Base-by-base conservation (phyloP, 37 sponge, comb jelly and placozoan genomes). In the Aplysina aerophoba region DNA sequence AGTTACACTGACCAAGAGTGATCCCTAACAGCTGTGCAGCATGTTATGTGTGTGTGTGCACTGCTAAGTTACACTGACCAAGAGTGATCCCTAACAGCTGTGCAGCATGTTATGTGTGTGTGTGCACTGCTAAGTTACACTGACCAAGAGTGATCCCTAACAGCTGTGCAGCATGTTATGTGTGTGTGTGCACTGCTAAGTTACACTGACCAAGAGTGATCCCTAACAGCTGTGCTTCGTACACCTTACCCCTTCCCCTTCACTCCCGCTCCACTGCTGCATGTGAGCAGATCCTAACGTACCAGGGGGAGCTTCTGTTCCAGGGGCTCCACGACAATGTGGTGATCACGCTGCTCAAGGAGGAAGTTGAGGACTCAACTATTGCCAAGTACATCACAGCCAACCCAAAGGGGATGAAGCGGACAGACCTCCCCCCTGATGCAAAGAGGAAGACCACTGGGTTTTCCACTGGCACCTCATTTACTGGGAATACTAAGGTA, bases 241-340 rank as follows among this genome's bases (percentile, higher is more conserved):
- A 36, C 14, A 6, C 35, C 12, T 6, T 4, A 8, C 36, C 22
- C 34, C 40, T 77, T 34, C 37, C 79, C 35, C 12, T 36, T 30
- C 38, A 13, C 24, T 28, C 5, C 27, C 65, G 5, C 28, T 3
- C 4, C 4, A 28, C 64, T 63, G 2, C 35, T 35, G 5, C 73
- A 19, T 24, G 35, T 61, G 34, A 35, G 16, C 54, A 86, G 82
- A 35, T 90, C 8, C 59, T 90, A 50, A 64, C 63, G 1, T 90
- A 85, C 60, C 50, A 73, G 20, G 90, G 83, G 25, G 90, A 90
- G 30, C 87, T 90, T 24, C 77, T 90, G 41, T 86, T 86, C 59
- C 90, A 90, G 40, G 85, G 86, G 17, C 41, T 58, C 53, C 60
- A 90, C 33, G 83, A 90, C 72, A 24, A 61, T 17, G 75, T 60